Evolutionary conservation across 2,113 vertebrate species (phyloP).

Genomic region (Tachuris rubrigastra): DNA sequence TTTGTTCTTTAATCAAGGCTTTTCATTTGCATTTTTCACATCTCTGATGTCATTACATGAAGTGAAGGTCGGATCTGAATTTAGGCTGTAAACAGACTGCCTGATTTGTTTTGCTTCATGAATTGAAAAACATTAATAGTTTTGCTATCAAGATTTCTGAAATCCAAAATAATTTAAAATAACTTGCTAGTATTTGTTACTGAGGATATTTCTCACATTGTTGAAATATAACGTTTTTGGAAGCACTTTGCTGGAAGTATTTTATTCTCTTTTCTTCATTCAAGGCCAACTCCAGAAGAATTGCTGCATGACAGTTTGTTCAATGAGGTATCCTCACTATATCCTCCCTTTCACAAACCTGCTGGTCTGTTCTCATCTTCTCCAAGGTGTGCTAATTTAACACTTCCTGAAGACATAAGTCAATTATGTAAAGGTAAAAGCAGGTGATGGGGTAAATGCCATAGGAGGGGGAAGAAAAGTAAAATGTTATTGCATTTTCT

Average conservation of each 20-base stretch:
- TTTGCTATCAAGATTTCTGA: neutral
- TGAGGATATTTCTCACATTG: neutral
- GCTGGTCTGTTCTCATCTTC: conserved; percentile 90
- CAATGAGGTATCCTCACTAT: conserved; percentile 77
- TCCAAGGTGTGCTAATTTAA: conserved; percentile 88
- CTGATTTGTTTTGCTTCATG: neutral
- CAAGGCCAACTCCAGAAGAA: conserved; percentile 86
- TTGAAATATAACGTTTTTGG: neutral
- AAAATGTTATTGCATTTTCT: neutral
- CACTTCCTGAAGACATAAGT: conserved; percentile 91
- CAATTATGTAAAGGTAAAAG: conserved; percentile 89
- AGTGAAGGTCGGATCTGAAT: neutral
- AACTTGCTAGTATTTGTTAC: neutral
- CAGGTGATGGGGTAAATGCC: neutral
- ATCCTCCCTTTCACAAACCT: conserved; percentile 81
- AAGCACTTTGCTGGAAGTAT: neutral
- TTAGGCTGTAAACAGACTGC: neutral
- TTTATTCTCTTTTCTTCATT: neutral
- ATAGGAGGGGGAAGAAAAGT: neutral
- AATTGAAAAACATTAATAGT: neutral
- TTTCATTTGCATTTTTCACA: neutral
- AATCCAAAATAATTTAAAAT: neutral
- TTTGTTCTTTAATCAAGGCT: neutral
- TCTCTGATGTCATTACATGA: neutral
- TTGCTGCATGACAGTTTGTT: conserved; percentile 84